Percentiles rank a stretch among this genome's conserved stretches.
phyloP scores from a whole-genome alignment of 2,113 vertebrate species.

The Nerophis lumbriciformis region DNA sequence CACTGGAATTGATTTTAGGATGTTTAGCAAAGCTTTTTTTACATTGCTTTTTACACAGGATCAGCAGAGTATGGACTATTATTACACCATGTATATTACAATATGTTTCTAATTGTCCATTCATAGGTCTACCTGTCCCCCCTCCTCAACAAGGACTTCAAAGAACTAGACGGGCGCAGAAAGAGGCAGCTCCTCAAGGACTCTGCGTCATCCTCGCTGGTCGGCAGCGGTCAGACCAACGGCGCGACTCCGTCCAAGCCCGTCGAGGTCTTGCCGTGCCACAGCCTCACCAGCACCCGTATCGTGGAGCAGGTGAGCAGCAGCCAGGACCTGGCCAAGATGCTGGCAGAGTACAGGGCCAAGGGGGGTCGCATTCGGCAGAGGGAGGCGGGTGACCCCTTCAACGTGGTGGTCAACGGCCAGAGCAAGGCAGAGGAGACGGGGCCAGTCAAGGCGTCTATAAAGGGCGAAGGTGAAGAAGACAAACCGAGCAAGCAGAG shows the following conservation, averaged over 20 bases:
- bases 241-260: constrained; percentile 68
- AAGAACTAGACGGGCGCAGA: constrained; percentile 83
- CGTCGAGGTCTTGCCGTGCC: constrained; percentile 80
- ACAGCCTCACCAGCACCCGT: constrained; percentile 80
- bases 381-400: constrained; percentile 76
- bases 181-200: constrained; percentile 91
- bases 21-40: too few relatives aligned
- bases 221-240: constrained; percentile 62
- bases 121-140: constrained; percentile 84
- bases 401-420: constrained; percentile 51
- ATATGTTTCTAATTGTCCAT: background rate
- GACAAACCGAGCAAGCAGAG: constrained; percentile 73
- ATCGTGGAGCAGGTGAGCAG: constrained; percentile 81
- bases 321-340: constrained; percentile 81
- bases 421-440: constrained; percentile 27
- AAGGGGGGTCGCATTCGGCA: constrained; percentile 87
- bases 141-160: constrained; percentile 89
- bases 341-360: constrained; percentile 93
- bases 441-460: constrained; percentile 58
- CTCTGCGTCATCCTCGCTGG: constrained; percentile 70
- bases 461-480: constrained; percentile 79
- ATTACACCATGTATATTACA: background rate
- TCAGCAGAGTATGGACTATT: too few relatives aligned
- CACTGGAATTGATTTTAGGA: too few relatives aligned
- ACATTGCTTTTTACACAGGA: too few relatives aligned